These are phyloP conservation scores for Hypotaenidia okinawae DNA, from an alignment of 2,797 vertebrate species.

Conservation along the genomic window DNA sequence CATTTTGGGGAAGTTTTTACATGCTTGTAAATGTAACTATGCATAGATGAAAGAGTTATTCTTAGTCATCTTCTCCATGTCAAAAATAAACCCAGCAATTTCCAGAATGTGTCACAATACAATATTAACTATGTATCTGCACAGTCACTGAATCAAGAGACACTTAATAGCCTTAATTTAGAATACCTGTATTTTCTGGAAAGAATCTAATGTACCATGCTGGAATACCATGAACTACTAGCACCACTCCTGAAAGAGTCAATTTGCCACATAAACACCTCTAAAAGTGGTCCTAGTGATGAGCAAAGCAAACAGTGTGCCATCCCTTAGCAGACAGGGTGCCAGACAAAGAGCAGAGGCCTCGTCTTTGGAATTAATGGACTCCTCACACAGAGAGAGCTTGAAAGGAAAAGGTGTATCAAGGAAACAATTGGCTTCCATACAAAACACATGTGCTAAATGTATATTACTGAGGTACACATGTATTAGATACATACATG, in stretches of 20 bases:
- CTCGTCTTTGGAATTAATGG: accelerated
- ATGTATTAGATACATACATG: background rate
- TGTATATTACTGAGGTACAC: background rate
- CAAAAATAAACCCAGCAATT: conserved; percentile 64
- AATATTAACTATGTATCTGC: conserved; percentile 46
- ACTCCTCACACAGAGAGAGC: background rate
- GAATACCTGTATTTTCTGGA: background rate
- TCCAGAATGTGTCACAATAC: conserved; percentile 61
- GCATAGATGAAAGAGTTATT: conserved; percentile 52
- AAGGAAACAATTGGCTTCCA: background rate
- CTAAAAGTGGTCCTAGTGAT: background rate
- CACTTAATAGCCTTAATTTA: background rate
- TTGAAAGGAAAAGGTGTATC: background rate
- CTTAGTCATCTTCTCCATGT: conserved; percentile 61
- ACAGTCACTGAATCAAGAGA: background rate
- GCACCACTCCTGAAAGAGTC: background rate
- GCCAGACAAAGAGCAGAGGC: background rate
- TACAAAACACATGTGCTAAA: background rate
- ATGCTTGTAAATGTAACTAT: conserved; percentile 37
- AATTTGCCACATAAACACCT: background rate
- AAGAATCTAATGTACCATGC: background rate
- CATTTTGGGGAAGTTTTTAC: conserved; percentile 47
- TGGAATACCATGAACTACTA: background rate
- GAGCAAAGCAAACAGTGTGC: background rate
- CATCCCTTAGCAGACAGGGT: background rate